A percentile compares a stretch with the other conserved stretches of the same genome.
Evolutionary conservation across 2,797 vertebrate species (phyloP).

Genomic region (Lateolabrax maculatus): DNA sequence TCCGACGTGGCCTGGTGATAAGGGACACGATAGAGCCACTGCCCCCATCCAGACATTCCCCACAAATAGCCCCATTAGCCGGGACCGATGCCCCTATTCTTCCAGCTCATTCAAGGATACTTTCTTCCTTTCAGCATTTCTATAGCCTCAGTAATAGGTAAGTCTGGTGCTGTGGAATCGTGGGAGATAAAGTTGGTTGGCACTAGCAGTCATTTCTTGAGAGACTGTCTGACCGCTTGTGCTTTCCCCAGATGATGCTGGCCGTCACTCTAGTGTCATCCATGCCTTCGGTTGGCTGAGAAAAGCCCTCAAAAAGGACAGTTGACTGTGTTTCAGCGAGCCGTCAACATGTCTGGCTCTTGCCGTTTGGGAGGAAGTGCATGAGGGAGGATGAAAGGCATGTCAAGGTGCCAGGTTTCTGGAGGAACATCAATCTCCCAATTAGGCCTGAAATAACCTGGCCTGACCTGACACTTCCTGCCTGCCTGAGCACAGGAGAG

Average conservation of each 20-base stretch:
- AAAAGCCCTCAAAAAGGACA: constrained; percentile 70
- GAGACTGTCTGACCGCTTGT: constrained; percentile 8
- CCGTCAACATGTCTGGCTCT: constrained; percentile 81
- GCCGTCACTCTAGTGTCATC: constrained; percentile 52
- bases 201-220: constrained; percentile 34
- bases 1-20: constrained; percentile 53
- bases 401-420: constrained; percentile 85
- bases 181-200: constrained; percentile 47
- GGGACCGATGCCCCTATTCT: constrained; percentile 65
- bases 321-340: constrained; percentile 74
- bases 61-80: constrained; percentile 79
- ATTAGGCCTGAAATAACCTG: constrained; percentile 84
- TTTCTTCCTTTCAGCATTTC: constrained; percentile 58
- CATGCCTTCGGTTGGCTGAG: constrained; percentile 38
- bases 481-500: constrained; percentile 52
- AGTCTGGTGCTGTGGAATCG: constrained; percentile 28
- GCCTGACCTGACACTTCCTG: constrained; percentile 80
- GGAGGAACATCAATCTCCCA: constrained; percentile 84
- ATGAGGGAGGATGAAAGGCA: constrained; percentile 78
- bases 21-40: constrained; percentile 56
- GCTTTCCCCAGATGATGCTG: constrained; percentile 12
- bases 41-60: constrained; percentile 69
- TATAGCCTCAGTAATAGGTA: constrained; percentile 40
- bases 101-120: constrained; percentile 64
- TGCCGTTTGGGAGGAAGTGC: constrained; percentile 78